These are phyloP conservation scores for Hemicrepidius hirtus DNA, from an alignment of 2,888 invertebrate species.

Conservation along the genomic window DNA sequence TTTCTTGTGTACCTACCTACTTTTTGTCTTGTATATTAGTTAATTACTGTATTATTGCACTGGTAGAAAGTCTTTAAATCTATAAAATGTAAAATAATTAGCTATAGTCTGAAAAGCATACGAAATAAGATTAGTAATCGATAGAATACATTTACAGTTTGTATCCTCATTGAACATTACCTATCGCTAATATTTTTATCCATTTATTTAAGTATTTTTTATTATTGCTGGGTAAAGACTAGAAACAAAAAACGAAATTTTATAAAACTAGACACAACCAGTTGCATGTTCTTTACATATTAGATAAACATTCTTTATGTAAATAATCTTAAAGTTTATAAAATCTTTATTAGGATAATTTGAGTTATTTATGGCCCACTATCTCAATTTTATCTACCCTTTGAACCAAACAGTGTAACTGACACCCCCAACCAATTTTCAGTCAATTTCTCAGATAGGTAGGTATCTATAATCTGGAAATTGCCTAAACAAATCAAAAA, in stretches of 20 bases:
- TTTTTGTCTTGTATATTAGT: slow-evolving; percentile 7
- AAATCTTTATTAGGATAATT: slow-evolving; percentile 3
- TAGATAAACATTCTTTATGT: slow-evolving; percentile 5
- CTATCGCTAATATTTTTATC: neutral
- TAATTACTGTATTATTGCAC: slow-evolving; percentile 11
- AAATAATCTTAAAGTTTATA: slow-evolving; percentile 19
- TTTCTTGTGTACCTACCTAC: neutral
- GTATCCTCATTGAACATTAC: neutral
- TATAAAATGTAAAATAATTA: neutral
- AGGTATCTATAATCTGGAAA: too few relatives aligned
- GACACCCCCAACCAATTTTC: too few relatives aligned
- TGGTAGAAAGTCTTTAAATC: slow-evolving; percentile 28
- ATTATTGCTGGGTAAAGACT: too few relatives aligned
- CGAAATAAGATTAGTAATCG: neutral
- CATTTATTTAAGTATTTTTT: neutral
- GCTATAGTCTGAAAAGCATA: neutral
- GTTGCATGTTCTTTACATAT: slow-evolving; percentile 3
- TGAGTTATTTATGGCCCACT: slow-evolving; percentile 8
- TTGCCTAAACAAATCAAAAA: too few relatives aligned
- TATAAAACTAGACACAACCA: slow-evolving; percentile 9
- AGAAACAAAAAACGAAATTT: neutral
- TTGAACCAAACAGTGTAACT: too few relatives aligned
- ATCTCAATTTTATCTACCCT: neutral
- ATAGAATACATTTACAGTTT: slow-evolving; percentile 2
- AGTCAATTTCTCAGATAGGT: too few relatives aligned